Evolutionary conservation across 2,888 invertebrate genomes (phyloP).

Genomic region (Catocala fraxini): DNA sequence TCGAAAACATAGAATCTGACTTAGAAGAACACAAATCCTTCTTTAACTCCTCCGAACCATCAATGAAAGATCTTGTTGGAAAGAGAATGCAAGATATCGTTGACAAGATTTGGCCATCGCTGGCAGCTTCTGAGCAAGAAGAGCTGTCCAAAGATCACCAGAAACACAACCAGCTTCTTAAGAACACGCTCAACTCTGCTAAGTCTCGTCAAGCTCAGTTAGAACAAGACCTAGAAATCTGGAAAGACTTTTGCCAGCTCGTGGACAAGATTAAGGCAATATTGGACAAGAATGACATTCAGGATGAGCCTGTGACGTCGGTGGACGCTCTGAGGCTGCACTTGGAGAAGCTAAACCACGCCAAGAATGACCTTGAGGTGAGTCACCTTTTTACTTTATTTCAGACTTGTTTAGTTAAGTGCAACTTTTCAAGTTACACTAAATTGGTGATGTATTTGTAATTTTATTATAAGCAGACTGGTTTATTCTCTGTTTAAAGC

Average conservation of each 20-base stretch:
- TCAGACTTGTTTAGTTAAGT: constrained; percentile 20
- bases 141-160: constrained; percentile 94
- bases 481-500: no score
- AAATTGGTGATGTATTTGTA: not conserved
- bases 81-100: constrained; percentile 94
- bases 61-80: constrained; percentile 93
- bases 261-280: constrained; percentile 93
- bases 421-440: not conserved
- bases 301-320: constrained; percentile 93
- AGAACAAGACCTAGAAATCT: constrained; percentile 94
- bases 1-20: constrained; percentile 93
- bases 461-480: no score
- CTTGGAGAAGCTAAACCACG: constrained; percentile 93
- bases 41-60: constrained; percentile 92
- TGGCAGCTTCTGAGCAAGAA: constrained; percentile 93
- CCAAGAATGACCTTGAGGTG: constrained; percentile 91
- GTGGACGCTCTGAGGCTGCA: constrained; percentile 94
- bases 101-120: constrained; percentile 95
- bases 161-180: constrained; percentile 92
- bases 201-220: constrained; percentile 93
- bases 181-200: constrained; percentile 94
- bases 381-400: constrained; percentile 63
- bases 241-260: constrained; percentile 94
- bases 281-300: constrained; percentile 91
- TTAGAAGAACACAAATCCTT: constrained; percentile 96